A percentile compares a stretch with the other conserved stretches of the same genome.
phyloP scores from a whole-genome alignment of 2,888 invertebrate genomes.

The Ptychoptera contaminata region DNA sequence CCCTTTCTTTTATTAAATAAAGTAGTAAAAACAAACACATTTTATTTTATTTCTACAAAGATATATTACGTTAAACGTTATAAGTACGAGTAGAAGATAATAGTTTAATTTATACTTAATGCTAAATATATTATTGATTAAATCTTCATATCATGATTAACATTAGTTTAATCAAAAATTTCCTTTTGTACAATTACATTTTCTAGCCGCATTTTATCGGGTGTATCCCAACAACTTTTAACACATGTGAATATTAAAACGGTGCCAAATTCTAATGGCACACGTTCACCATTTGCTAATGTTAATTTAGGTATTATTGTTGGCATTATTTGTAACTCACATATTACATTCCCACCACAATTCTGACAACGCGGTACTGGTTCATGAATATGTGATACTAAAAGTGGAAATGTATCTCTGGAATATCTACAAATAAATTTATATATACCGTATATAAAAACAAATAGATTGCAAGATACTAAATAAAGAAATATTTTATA shows the following conservation, averaged over 20 bases:
- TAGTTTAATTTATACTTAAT: no score
- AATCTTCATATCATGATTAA: no score
- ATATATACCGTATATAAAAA: no score
- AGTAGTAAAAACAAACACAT: no score
- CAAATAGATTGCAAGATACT: not conserved
- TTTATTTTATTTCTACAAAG: no score
- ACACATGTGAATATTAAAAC: slow-evolving; percentile 70
- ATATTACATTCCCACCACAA: slow-evolving; percentile 54
- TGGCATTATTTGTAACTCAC: slow-evolving; percentile 74
- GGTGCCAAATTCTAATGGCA: slow-evolving; percentile 68
- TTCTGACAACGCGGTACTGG: slow-evolving; percentile 40
- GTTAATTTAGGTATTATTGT: slow-evolving; percentile 56
- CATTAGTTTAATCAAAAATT: slow-evolving; percentile 17
- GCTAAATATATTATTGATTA: no score
- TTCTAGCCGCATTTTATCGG: slow-evolving; percentile 51
- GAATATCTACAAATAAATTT: slow-evolving; percentile 45
- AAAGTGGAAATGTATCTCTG: slow-evolving; percentile 49
- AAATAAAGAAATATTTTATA: slow-evolving; percentile 7
- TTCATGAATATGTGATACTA: slow-evolving; percentile 49
- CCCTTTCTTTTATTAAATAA: no score
- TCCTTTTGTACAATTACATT: slow-evolving; percentile 63
- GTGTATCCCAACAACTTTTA: slow-evolving; percentile 68
- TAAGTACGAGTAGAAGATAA: no score
- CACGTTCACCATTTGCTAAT: slow-evolving; percentile 36
- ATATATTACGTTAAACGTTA: no score